Percentiles rank a stretch among this genome's conserved stretches.
These are phyloP conservation scores for Thaumetopoea pityocampa DNA, from an alignment of 1,140 invertebrate genomes.

Conservation along the genomic window DNA sequence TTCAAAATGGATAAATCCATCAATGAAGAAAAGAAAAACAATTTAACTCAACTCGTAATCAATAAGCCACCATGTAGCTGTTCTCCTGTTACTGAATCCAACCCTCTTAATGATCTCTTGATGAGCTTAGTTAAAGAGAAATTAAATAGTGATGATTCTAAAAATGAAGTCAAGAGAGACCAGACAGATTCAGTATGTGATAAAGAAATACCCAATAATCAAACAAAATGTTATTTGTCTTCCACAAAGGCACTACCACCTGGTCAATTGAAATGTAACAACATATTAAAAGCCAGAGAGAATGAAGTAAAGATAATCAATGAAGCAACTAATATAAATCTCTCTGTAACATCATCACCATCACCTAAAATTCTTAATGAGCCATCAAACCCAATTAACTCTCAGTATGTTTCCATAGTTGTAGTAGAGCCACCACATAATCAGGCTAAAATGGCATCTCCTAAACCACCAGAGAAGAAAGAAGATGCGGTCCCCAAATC, in stretches of 20 bases:
- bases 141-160: conserved; percentile 76
- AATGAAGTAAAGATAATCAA: conserved; percentile 69
- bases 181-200: conserved; percentile 72
- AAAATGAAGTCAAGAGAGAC: conserved; percentile 78
- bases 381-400: conserved; percentile 64
- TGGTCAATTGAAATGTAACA: conserved; percentile 95
- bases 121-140: conserved; percentile 75
- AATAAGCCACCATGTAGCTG: conserved; percentile 64
- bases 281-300: conserved; percentile 91
- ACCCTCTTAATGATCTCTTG: conserved; percentile 68
- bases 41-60: conserved; percentile 59
- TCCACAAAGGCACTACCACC: conserved; percentile 85
- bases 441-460: conserved; percentile 51
- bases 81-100: conserved; percentile 66
- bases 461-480: conserved; percentile 47
- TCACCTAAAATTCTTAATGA: conserved; percentile 70
- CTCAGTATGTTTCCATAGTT: conserved; percentile 77
- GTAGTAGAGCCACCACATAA: conserved; percentile 74
- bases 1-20: conserved; percentile 57
- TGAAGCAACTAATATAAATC: conserved; percentile 58
- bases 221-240: conserved; percentile 76
- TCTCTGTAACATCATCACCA: conserved; percentile 58
- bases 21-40: conserved; percentile 60
- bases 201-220: conserved; percentile 81
- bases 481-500: conserved; percentile 52